phyloP scores from a whole-genome alignment of 1,140 invertebrate genomes.

The Drosophila tropicalis region DNA sequence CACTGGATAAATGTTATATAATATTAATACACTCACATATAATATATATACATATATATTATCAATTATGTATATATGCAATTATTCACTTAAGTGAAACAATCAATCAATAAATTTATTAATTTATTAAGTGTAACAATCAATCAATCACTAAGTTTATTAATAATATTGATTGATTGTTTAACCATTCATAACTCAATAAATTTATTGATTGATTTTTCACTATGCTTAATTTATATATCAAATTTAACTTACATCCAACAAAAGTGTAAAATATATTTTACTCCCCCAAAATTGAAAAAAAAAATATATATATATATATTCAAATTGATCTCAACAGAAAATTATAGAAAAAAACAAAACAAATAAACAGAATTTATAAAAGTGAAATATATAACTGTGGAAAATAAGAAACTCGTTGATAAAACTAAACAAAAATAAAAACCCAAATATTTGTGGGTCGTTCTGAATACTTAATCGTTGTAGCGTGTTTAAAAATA shows the following conservation, averaged over 20 bases:
- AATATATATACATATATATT: not conserved
- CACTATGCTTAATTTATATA: not conserved
- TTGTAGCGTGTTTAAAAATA: not conserved
- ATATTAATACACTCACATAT: constrained; percentile 3
- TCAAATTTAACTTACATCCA: constrained; percentile 26
- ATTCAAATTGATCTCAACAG: constrained; percentile 75
- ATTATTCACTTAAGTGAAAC: not conserved
- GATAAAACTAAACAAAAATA: constrained; percentile 8
- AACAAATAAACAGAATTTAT: constrained; percentile 30
- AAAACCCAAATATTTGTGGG: not conserved
- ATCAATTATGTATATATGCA: not conserved
- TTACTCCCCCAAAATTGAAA: constrained; percentile 12
- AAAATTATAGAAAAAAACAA: constrained; percentile 30
- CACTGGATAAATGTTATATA: constrained; percentile 12
- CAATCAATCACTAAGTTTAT: no score
- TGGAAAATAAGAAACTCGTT: constrained; percentile 10
- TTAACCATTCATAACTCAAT: no score
- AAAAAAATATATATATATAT: constrained; percentile 15
- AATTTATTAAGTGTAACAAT: no score
- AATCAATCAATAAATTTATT: not conserved
- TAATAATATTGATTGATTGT: no score
- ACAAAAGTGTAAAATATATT: constrained; percentile 26
- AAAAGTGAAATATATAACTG: constrained; percentile 1
- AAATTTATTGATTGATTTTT: not conserved
- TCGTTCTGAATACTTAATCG: not conserved